phyloP scores from a whole-genome alignment of 2,797 vertebrate species.

The Enteromius trimaculatus region DNA sequence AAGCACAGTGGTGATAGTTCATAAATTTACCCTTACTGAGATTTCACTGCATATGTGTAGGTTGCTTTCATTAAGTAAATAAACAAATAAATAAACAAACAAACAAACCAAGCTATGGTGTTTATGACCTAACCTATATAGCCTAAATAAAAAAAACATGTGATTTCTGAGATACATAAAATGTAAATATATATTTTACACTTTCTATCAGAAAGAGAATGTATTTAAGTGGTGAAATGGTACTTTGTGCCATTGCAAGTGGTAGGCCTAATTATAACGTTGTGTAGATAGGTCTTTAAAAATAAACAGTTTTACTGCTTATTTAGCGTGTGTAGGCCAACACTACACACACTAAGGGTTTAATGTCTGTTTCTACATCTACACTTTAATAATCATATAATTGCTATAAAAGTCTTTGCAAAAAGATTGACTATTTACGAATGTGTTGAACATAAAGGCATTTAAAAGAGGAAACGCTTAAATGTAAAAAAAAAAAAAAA shows the following conservation, averaged over 20 bases:
- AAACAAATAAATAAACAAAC: neutral
- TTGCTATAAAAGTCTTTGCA: neutral
- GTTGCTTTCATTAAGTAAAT: neutral
- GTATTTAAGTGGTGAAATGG: neutral
- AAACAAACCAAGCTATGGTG: neutral
- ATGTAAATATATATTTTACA: neutral
- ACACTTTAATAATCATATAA: neutral
- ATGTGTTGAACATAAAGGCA: neutral
- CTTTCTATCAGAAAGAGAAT: neutral
- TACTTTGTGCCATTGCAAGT: neutral
- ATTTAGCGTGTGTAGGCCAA: neutral
- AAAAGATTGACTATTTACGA: neutral
- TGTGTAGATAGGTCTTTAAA: neutral
- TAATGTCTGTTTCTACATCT: neutral
- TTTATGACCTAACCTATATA: neutral
- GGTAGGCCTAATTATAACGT: neutral
- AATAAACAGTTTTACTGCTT: neutral
- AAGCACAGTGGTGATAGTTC: neutral
- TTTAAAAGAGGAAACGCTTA: neutral
- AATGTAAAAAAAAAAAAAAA: neutral
- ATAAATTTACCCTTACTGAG: neutral
- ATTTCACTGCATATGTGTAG: neutral
- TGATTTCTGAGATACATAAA: neutral
- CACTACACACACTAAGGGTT: neutral
- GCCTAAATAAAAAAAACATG: neutral